Base-by-base conservation (phyloP, 2,888 invertebrate species). In the Arge pagana region DNA sequence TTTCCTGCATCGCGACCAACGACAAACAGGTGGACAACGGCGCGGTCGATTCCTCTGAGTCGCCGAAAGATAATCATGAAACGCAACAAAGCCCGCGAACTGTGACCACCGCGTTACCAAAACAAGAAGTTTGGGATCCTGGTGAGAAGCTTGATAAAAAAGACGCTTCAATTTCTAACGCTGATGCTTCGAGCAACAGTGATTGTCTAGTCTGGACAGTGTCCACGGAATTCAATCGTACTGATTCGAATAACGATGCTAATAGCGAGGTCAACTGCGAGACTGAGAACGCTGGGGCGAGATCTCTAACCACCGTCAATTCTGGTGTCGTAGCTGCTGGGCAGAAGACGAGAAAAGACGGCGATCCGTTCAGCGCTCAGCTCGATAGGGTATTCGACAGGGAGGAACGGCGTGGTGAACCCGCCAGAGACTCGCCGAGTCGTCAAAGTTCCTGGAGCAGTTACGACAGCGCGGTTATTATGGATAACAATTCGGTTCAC, bases 381-480 rank as follows among this genome's bases (percentile, higher is more conserved):
- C 74, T 87, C 45, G 90, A 90, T 65, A 82, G 83, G 58, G 87
- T 86, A 48, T 84, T 87, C 66, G 90, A 89, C 68, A 78, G 83
- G 11, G 86, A 88, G 67, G 87, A 87, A 64, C 68, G 76, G 43
- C 66, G 67, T 11, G 67, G 65, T 3, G 70, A 65, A 5, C 51
- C 54, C 4, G 54, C 62, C 2, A 67, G 82, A 21, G 81, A 83
- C 26, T 81, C 81, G 31, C 83, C 84, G 1, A 84, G 84, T 59
- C 78, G 89, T 24, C 89, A 89, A 73, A 87, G 86, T 74, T 89
- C 89, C 41, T 89, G 89, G 88, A 86, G 85, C 69, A 84, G 85
- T 66, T 85, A 85, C 71, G 90, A 90, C 75, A 89, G 89, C 71
- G 89, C 88, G 19, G 87, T 88, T 26, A 86, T 84, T 39, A 79